Conservation (phyloP, 92 coral and sea anemone genomes). For the Virgularia gustaviana region DNA sequence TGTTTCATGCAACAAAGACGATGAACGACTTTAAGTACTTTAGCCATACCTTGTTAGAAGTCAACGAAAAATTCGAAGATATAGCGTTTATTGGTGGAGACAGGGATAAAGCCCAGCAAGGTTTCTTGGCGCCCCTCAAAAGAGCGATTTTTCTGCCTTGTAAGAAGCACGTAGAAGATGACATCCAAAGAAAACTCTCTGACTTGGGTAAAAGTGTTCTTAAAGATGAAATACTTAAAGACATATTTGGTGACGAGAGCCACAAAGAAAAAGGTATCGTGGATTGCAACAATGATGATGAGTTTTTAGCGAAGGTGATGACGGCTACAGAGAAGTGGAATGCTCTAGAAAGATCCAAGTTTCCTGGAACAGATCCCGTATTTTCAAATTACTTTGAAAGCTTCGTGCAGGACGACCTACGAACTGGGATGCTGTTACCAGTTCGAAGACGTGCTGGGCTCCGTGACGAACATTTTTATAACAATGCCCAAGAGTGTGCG, state of each 20-base stretch:
- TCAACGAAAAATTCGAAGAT: slow-evolving; percentile 22
- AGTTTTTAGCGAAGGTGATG: slow-evolving; percentile 56
- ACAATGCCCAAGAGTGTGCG: too few species aligned
- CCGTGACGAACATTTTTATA: slow-evolving; percentile 29
- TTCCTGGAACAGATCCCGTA: slow-evolving; percentile 10
- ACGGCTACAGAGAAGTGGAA: slow-evolving; percentile 60
- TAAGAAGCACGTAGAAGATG: slow-evolving; percentile 52
- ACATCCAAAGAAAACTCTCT: slow-evolving; percentile 37
- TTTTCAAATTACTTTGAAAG: slow-evolving; percentile 42
- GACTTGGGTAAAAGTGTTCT: slow-evolving; percentile 36
- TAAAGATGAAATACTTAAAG: slow-evolving; percentile 33
- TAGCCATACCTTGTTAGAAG: slow-evolving; percentile 28
- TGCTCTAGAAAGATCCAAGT: slow-evolving; percentile 15
- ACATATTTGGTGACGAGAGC: slow-evolving; percentile 36
- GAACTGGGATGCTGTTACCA: slow-evolving; percentile 34
- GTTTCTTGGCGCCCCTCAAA: slow-evolving; percentile 36
- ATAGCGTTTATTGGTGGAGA: slow-evolving; percentile 51
- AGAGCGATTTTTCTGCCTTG: slow-evolving; percentile 47
- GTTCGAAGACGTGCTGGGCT: slow-evolving; percentile 42
- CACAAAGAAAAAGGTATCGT: slow-evolving; percentile 41
- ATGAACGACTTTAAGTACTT: slow-evolving; percentile 44
- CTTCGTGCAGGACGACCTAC: slow-evolving; percentile 40
- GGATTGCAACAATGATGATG: slow-evolving; percentile 43
- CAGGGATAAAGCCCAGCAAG: slow-evolving; percentile 45
- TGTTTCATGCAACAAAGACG: slow-evolving; percentile 40